Evolutionary conservation across 1,140 invertebrate species (phyloP), one percentile per base, ranked within the genome.

Genomic region (Diachasma alloeum): DNA sequence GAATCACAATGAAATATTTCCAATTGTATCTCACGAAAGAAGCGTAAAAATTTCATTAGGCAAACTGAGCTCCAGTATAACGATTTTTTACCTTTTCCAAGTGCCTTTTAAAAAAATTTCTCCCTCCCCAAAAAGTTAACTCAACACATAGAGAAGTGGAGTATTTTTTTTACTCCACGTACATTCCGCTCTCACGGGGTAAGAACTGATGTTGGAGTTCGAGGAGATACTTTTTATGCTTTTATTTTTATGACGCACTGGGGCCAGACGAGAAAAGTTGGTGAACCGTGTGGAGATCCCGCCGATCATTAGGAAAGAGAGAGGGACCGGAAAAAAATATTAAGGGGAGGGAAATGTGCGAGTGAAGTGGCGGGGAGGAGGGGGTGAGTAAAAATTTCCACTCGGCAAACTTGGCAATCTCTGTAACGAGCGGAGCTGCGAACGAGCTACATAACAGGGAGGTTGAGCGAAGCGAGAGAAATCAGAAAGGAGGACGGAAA

Each of bases 351-450:
- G 19, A 63, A 63, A 63, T 63, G 59, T 63, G 59, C 59, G 59
- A 53, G 48, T 53, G 48, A 53, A 53, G 48, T 19, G 48, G 48
- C 0, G n/a, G 48, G 48, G 48, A 2, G 36, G 31, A 31, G 31
- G 36, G 36, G 36, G 5, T 0, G 17, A 39, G 36, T 39, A 4
- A 68, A 68, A 68, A 68, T 68, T 68, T 68, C 66, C 66, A 68
- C 66, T 68, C 36, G 66, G 66, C 26, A 68, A 68, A 68, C 31
- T 68, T 68, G 66, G 66, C 66, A 68, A 68, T 68, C 66, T 68
- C 66, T 68, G 66, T 68, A 68, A 68, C 66, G 66, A 68, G 66
- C 31, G 13, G 66, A 63, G 17, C 59, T 63, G 59, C 59, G 59
- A 63, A 63, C 59, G 48, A 53, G 48, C 48, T 53, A 66, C 59